Evolutionary conservation across 2,797 vertebrate genomes (phyloP).

Genomic region (Florisuga fusca): DNA sequence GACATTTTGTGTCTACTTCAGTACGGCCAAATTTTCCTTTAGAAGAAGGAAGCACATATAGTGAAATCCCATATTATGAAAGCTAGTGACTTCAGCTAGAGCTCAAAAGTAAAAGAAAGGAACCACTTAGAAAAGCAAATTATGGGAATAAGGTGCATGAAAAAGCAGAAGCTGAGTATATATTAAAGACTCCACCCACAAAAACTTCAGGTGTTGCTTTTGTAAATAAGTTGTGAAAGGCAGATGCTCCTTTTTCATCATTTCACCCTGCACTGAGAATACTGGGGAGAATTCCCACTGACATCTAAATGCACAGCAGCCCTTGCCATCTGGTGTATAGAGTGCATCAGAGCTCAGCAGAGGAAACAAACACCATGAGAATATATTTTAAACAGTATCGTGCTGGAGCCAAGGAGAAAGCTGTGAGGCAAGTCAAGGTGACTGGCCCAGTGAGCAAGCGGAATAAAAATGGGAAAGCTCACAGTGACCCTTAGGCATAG

Average conservation of each 20-base stretch:
- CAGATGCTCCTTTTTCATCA: background rate
- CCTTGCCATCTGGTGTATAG: background rate
- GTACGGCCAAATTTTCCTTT: background rate
- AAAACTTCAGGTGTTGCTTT: background rate
- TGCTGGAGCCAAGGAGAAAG: background rate
- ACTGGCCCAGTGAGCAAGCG: background rate
- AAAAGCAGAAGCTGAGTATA: background rate
- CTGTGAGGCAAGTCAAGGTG: background rate
- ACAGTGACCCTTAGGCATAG: background rate
- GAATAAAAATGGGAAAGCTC: constrained; percentile 1
- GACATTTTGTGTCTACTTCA: background rate
- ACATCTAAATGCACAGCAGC: constrained; percentile 35
- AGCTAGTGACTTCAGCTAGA: background rate
- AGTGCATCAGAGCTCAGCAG: background rate
- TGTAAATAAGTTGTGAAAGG: background rate
- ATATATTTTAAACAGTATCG: background rate
- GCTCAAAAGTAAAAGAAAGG: background rate
- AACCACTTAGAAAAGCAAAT: background rate
- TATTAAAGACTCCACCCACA: background rate
- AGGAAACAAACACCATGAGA: background rate
- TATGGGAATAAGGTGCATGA: background rate
- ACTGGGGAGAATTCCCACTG: background rate
- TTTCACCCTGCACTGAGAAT: background rate
- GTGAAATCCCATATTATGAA: background rate
- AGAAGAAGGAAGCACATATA: background rate